Evolutionary conservation across 2,888 invertebrate genomes (phyloP), one percentile per base, ranked within the genome.

Genomic region (Rhagonycha fulva): DNA sequence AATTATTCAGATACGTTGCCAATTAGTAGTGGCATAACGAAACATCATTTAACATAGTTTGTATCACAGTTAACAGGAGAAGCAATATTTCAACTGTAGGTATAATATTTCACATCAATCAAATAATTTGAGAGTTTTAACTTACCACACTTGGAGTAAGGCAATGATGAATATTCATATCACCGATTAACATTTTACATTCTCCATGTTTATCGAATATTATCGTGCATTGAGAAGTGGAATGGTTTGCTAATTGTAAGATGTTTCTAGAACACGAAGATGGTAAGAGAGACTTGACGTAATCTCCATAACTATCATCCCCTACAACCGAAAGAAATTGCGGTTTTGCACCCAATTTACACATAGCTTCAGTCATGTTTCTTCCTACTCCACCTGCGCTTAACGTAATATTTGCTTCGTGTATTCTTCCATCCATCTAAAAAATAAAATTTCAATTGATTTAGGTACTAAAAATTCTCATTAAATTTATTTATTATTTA

Each of bases 331-430:
- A 94, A 62, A 98, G 89, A 66, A 98, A 91, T 24, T 91, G 87
- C 0, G 93, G 91, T 2, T 88, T 81, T 0, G 90, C 90, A 47
- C 93, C 93, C 28, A 98, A 89, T 82, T 94, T 92, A 82, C 91
- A 91, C 70, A 99, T 88, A 19, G 95, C 96, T 83, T 97, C 96
- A 1, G 96, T 96, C 72, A 98, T 90, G 87, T 99, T 99, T 70
- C 98, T 91, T 0, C 93, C 98, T 0, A 99, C 99, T 12, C 99
- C 99, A 11, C 98, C 98, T 9, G 92, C 92, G 74, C 91, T 91
- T 83, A 92, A 91, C 67, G 90, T 89, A 32, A 93, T 91, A 75
- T 88, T 87, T 24, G 94, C 93, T 0, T 88, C 87, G 85, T 96
- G 93, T 0, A 96, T 96, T 77, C 94, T 92, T 28, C 96, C 97